phyloP scores from a whole-genome alignment of 2,113 vertebrate genomes.

The Brachyhypopomus occidentalis region DNA sequence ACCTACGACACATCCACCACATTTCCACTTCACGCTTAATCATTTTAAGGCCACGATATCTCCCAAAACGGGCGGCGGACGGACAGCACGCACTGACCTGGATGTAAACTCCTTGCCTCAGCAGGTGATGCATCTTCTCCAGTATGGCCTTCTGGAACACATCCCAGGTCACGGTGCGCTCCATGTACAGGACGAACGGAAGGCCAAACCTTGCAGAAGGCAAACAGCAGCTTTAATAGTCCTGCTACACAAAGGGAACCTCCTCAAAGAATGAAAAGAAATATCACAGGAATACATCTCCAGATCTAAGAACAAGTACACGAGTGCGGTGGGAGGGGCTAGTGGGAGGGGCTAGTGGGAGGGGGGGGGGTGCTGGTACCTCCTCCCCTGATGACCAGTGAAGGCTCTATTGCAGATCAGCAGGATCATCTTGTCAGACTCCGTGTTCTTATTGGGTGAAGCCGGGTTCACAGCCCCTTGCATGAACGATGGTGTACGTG shows the following conservation, averaged over 20 bases:
- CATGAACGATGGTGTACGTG: conserved; percentile 78
- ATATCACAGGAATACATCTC: background rate
- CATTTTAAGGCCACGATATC: no score
- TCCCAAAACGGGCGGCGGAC: no score
- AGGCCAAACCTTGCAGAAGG: conserved; percentile 84
- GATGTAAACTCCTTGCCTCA: conserved; percentile 89
- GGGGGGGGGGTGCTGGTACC: conserved; percentile 78
- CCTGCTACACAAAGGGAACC: background rate
- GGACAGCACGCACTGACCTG: conserved; percentile 77
- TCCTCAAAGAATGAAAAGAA: background rate
- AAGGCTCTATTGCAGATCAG: conserved; percentile 94
- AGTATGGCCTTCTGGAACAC: conserved; percentile 94
- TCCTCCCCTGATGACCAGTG: conserved; percentile 91
- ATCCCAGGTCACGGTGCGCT: conserved; percentile 94
- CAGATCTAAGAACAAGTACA: background rate
- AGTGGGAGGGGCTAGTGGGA: background rate
- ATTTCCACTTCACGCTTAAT: no score
- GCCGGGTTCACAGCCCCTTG: conserved; percentile 78
- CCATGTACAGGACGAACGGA: conserved; percentile 94
- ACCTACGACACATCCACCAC: conserved; percentile 70
- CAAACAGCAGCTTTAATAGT: conserved; percentile 4
- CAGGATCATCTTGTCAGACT: conserved; percentile 85
- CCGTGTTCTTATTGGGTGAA: conserved; percentile 75
- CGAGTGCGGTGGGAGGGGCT: background rate
- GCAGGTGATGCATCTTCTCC: conserved; percentile 97